Conservation (phyloP, 2,797 vertebrate genomes). For the Sphenopsis melanotis region DNA sequence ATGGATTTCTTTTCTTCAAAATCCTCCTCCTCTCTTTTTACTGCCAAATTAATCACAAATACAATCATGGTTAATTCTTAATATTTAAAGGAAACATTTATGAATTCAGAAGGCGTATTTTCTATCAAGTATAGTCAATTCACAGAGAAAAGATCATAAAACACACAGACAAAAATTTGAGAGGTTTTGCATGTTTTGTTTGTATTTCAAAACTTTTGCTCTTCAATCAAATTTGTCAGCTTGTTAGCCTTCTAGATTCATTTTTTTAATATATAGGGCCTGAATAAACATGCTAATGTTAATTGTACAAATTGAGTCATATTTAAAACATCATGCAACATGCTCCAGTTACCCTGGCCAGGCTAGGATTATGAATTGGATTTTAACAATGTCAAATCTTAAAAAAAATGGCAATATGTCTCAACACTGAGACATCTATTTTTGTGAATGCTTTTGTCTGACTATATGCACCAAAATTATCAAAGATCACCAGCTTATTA, state of each 20-base stretch:
- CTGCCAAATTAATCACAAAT: slow-evolving; percentile 71
- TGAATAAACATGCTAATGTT: not conserved
- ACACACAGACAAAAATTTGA: not conserved
- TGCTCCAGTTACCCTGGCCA: not conserved
- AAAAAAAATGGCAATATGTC: not conserved
- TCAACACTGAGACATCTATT: not conserved
- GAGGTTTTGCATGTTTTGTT: not conserved
- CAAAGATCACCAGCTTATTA: not conserved
- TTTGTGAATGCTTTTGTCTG: not conserved
- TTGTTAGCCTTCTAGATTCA: not conserved
- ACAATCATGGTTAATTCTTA: not conserved
- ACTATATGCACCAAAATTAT: not conserved
- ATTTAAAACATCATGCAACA: not conserved
- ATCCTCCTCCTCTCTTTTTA: slow-evolving; percentile 86
- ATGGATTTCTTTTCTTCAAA: slow-evolving; percentile 86
- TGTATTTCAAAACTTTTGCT: not conserved
- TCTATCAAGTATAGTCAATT: not conserved
- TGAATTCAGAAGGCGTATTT: not conserved
- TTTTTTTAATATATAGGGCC: not conserved
- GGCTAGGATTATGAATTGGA: not conserved
- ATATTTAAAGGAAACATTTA: not conserved
- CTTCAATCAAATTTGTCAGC: not conserved
- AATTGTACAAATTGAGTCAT: not conserved
- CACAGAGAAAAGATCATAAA: not conserved
- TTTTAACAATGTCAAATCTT: not conserved